Evolutionary conservation across 2,888 invertebrate species (phyloP).

Genomic region (Corbicula japonica): DNA sequence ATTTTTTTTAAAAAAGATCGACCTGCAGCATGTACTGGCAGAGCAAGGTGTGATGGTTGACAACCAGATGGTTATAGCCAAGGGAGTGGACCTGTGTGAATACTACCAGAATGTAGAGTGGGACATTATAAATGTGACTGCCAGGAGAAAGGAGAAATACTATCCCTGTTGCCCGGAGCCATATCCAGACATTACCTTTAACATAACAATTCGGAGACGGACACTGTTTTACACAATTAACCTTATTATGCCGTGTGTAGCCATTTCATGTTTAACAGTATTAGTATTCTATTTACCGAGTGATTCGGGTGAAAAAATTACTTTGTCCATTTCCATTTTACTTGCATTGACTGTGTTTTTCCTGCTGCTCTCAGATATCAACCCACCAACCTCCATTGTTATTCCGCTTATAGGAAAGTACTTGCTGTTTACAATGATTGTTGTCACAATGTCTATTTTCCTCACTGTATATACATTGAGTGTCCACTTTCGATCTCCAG

Average conservation of each 20-base stretch:
- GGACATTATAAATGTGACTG: conserved; percentile 89
- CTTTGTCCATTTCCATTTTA: conserved; percentile 97
- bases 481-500: conserved; percentile 98
- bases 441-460: conserved; percentile 97
- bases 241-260: conserved; percentile 97
- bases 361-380: conserved; percentile 98
- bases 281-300: conserved; percentile 98
- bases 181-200: conserved; percentile 86
- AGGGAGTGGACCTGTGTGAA: conserved; percentile 84
- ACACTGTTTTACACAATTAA: conserved; percentile 98
- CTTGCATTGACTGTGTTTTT: conserved; percentile 99
- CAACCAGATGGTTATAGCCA: conserved; percentile 72
- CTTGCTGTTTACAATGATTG: conserved; percentile 99
- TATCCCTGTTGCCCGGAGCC: conserved; percentile 86
- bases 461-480: conserved; percentile 98
- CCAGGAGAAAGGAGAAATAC: conserved; percentile 87
- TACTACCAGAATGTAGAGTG: conserved; percentile 85
- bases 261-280: conserved; percentile 97
- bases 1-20: conserved; percentile 89
- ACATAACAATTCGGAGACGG: conserved; percentile 86
- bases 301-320: conserved; percentile 99
- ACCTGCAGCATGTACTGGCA: conserved; percentile 67
- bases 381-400: conserved; percentile 98
- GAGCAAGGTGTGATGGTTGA: conserved; percentile 51
- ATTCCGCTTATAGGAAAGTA: conserved; percentile 97